A percentile compares a stretch with the other conserved stretches of the same genome.
These are phyloP conservation scores for Pyrrhura leucotis DNA, from an alignment of 2,797 vertebrate species.

Conservation along the genomic window DNA sequence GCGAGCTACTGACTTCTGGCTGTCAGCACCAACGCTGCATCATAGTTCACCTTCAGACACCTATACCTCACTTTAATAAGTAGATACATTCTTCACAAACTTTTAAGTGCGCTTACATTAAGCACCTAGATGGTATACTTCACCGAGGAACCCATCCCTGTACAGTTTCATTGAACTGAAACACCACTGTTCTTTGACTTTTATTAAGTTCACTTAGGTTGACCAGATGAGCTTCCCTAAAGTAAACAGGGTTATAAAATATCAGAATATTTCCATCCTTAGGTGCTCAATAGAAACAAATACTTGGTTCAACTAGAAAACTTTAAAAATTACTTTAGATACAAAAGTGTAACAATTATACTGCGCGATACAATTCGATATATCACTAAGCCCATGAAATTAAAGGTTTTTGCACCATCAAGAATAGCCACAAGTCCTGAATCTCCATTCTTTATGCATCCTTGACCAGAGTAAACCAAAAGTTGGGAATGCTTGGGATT, in stretches of 20 bases:
- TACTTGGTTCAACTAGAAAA: slow-evolving; percentile 73
- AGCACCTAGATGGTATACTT: not conserved
- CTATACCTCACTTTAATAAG: not conserved
- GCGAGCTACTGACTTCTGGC: not conserved
- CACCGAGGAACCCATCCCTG: not conserved
- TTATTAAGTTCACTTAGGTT: slow-evolving; percentile 73
- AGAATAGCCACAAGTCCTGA: slow-evolving; percentile 66
- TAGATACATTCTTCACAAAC: not conserved
- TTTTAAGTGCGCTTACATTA: not conserved
- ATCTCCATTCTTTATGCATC: slow-evolving; percentile 61
- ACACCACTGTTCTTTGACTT: slow-evolving; percentile 64
- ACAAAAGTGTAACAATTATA: slow-evolving; percentile 75
- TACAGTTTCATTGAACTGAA: slow-evolving; percentile 38
- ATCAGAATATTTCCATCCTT: slow-evolving; percentile 66
- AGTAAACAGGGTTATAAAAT: slow-evolving; percentile 72
- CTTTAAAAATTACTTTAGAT: slow-evolving; percentile 74
- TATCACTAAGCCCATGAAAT: slow-evolving; percentile 71
- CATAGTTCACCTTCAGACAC: not conserved
- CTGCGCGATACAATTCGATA: slow-evolving; percentile 63
- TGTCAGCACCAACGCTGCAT: not conserved
- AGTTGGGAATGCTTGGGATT: slow-evolving; percentile 72
- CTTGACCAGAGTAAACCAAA: slow-evolving; percentile 76
- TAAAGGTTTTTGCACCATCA: slow-evolving; percentile 68
- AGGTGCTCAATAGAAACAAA: slow-evolving; percentile 74
- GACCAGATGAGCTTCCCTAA: slow-evolving; percentile 72